These are phyloP conservation scores for Lepidothrix coronata DNA, from an alignment of 2,113 vertebrate species.

Conservation along the genomic window DNA sequence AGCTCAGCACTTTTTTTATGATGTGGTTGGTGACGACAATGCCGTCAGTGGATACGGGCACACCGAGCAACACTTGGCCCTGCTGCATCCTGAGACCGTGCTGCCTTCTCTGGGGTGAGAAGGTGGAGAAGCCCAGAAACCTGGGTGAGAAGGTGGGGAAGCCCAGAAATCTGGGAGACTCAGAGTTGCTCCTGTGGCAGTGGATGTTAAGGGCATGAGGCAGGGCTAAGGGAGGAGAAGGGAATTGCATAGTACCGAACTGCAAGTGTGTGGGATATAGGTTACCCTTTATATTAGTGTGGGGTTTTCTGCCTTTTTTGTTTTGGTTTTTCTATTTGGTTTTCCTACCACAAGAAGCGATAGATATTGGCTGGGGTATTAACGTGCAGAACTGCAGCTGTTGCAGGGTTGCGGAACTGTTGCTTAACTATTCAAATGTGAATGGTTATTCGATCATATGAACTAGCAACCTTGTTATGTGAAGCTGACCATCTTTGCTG, in stretches of 20 bases:
- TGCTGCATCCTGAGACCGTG: background rate
- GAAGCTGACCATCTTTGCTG: background rate
- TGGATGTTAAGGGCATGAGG: rapidly evolving
- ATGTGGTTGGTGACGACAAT: rapidly evolving
- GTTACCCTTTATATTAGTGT: background rate
- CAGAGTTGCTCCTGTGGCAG: background rate
- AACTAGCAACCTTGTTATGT: rapidly evolving
- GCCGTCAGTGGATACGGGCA: no score
- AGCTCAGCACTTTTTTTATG: background rate
- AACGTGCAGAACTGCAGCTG: background rate
- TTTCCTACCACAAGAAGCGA: background rate
- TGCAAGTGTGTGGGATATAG: background rate
- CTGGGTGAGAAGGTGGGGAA: background rate
- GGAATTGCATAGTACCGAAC: background rate
- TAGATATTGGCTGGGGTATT: background rate
- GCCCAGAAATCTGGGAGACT: background rate
- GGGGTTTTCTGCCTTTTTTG: background rate
- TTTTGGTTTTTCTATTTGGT: background rate
- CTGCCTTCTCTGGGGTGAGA: background rate
- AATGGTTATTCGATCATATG: background rate
- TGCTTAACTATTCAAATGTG: background rate
- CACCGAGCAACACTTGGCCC: background rate
- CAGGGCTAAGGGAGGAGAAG: background rate
- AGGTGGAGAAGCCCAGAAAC: background rate
- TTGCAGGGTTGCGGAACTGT: background rate